These are phyloP conservation scores for Tursiops truncatus DNA, from an alignment of 2,113 vertebrate species.

Conservation along the genomic window DNA sequence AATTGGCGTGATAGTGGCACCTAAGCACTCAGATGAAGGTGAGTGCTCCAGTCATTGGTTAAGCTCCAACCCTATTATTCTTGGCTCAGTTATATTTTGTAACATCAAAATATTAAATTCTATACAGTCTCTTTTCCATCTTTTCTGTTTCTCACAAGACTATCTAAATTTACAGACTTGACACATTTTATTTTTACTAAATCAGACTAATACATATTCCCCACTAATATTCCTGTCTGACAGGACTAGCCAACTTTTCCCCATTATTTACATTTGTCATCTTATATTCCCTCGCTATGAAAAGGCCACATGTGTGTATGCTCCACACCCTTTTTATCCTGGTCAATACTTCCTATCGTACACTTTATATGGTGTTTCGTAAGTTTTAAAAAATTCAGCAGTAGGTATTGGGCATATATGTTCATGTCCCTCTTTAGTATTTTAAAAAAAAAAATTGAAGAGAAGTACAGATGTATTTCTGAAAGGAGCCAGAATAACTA, in stretches of 20 bases:
- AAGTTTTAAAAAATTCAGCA: neutral
- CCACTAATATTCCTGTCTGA: neutral
- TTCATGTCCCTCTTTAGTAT: constrained; percentile 7
- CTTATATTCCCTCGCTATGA: neutral
- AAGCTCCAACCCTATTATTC: neutral
- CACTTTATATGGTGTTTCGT: neutral
- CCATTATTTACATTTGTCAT: neutral
- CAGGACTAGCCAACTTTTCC: neutral
- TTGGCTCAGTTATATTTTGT: neutral
- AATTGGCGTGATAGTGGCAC: neutral
- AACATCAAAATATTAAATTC: neutral
- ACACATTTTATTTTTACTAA: constrained; percentile 1
- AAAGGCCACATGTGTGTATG: neutral
- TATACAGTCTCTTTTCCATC: neutral
- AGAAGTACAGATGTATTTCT: neutral
- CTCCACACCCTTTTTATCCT: neutral
- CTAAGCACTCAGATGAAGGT: neutral
- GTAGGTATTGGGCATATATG: neutral
- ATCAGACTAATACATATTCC: neutral
- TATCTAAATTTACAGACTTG: neutral
- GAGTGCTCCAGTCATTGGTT: neutral
- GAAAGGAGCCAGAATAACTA: neutral
- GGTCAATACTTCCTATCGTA: neutral
- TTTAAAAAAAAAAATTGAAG: neutral
- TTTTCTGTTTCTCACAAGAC: neutral